Evolutionary conservation across 2,113 vertebrate species (phyloP).

Genomic region (Vidua chalybeata): DNA sequence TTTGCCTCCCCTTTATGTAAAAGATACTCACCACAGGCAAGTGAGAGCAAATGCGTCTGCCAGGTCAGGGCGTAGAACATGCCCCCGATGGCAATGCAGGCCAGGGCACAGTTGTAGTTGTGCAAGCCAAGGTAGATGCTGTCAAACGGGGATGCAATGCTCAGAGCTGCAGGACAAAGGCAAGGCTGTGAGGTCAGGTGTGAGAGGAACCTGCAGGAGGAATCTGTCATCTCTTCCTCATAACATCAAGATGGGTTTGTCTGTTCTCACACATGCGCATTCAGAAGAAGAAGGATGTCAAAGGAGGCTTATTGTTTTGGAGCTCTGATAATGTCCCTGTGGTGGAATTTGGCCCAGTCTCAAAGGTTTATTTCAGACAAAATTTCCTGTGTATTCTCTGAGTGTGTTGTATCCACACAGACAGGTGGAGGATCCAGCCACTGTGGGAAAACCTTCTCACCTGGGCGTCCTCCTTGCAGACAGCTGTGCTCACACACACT

Average conservation of each 20-base stretch:
- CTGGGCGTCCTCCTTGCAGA: background rate
- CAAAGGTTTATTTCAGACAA: background rate
- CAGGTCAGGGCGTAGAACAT: constrained; percentile 97
- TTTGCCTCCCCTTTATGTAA: background rate
- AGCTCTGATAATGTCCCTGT: background rate
- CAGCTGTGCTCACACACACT: background rate
- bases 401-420: background rate
- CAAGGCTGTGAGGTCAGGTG: background rate
- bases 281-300: background rate
- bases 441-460: background rate
- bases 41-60: constrained; percentile 90
- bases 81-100: constrained; percentile 88
- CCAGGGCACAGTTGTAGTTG: constrained; percentile 92
- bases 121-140: constrained; percentile 89
- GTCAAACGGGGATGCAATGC: constrained; percentile 85
- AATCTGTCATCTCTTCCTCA: background rate
- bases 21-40: constrained; percentile 83
- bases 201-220: background rate
- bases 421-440: background rate
- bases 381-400: background rate
- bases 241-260: background rate
- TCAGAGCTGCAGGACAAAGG: constrained; percentile 79
- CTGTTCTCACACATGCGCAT: fast-evolving
- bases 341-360: background rate
- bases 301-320: background rate